Evolutionary conservation across 2,888 invertebrate genomes (phyloP).

Genomic region (Ophion ventricosus): DNA sequence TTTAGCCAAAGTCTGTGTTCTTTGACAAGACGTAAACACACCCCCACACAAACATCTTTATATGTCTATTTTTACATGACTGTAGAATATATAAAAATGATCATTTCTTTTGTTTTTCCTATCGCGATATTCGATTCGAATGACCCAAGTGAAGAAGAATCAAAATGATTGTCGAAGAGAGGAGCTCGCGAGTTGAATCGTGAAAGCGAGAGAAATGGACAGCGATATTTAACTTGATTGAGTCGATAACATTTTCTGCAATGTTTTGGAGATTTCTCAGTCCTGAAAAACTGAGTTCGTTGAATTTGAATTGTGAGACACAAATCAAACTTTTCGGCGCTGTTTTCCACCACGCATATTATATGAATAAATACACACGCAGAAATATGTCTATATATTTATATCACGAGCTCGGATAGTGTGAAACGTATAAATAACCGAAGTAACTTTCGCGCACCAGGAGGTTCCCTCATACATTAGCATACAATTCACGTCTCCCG

Average conservation of each 20-base stretch:
- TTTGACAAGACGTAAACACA: not conserved
- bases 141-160: slow-evolving; percentile 45
- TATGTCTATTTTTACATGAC: not conserved
- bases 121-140: slow-evolving; percentile 8
- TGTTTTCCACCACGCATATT: slow-evolving; percentile 27
- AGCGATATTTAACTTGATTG: slow-evolving; percentile 28
- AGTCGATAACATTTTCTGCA: not conserved
- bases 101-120: not conserved
- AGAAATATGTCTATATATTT: slow-evolving; percentile 29
- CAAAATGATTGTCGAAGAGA: slow-evolving; percentile 33
- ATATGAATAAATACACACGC: slow-evolving; percentile 12
- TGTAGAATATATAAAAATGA: not conserved
- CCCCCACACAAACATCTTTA: not conserved
- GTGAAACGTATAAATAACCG: slow-evolving; percentile 68
- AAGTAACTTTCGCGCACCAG: slow-evolving; percentile 63
- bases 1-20: not conserved
- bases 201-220: slow-evolving; percentile 17
- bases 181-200: slow-evolving; percentile 12
- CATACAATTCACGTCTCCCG: slow-evolving; percentile 67
- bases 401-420: slow-evolving; percentile 51
- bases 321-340: slow-evolving; percentile 63
- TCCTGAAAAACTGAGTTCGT: not conserved
- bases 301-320: slow-evolving; percentile 44
- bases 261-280: not conserved
- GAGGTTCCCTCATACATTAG: slow-evolving; percentile 64